Evolutionary conservation across 2,113 vertebrate species (phyloP).

Genomic region (Andinoacara biseriatus): DNA sequence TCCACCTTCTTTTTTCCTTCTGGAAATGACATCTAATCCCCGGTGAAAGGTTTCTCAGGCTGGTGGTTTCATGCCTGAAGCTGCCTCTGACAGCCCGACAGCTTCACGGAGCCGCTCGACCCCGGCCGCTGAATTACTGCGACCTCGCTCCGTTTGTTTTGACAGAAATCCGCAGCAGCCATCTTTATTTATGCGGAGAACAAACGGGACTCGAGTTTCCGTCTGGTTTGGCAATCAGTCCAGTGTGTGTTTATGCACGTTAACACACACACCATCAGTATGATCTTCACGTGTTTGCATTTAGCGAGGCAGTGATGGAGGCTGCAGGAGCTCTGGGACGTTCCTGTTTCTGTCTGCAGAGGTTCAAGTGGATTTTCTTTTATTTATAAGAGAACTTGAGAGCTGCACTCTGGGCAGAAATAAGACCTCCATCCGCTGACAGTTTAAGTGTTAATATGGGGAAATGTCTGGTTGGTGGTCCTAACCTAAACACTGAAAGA

Average conservation of each 20-base stretch:
- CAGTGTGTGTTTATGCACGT: constrained; percentile 39
- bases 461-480: background rate
- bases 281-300: constrained; percentile 54
- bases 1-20: background rate
- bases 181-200: constrained; percentile 74
- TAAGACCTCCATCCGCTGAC: background rate
- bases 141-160: constrained; percentile 68
- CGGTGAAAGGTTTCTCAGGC: background rate
- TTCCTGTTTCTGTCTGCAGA: constrained; percentile 8
- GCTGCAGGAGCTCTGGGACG: constrained; percentile 5
- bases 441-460: background rate
- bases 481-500: background rate
- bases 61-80: background rate
- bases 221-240: constrained; percentile 78
- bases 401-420: background rate
- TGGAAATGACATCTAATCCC: background rate
- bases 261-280: constrained; percentile 26
- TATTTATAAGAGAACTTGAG: background rate
- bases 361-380: background rate
- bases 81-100: background rate
- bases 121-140: constrained; percentile 19
- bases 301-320: background rate
- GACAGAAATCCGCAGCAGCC: constrained; percentile 67
- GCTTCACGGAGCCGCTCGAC: background rate
- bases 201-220: constrained; percentile 68